Base-by-base conservation (phyloP, 1,140 invertebrate species). In the Scaptomyza hsui region DNA sequence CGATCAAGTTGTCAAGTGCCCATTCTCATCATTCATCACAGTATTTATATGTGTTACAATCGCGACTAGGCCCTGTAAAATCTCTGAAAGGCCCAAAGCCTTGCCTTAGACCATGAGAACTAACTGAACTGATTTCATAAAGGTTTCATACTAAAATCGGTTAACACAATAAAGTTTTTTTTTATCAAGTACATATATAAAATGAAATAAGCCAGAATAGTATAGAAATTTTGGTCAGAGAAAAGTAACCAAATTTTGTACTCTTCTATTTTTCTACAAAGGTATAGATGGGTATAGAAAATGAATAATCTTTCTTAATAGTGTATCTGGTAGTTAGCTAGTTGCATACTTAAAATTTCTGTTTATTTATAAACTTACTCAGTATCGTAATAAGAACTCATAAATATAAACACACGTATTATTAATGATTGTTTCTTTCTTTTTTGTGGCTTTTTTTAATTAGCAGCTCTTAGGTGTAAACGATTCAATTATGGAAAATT, bases 1-100 rank as follows among this genome's bases (percentile, higher is more conserved):
- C 83, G 83, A 88, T 88, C 88, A 89, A 83, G 62, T 88, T 83
- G 77, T 88, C 83, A 89, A 88, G 83, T 83, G 77, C 75, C 72
- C 72, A 78, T 88, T 88, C 83, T 88, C 72, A 88, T 88, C 75
- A 65, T 88, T 88, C 78, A 78, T 78, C 3, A 42, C 86, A 75
- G 76, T 78, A 82, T 88, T 86, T 88, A 80, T 69, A 80, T 80
- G 76, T 78, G 82, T 88, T 88, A 85, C 69, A 81, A 69, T 77
- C 57, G 41, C 48, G 41, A 47, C n/a, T 21, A 26, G 37, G 5
- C 16, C 21, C 37, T 55, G 16, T 12, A 47, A 21, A 6, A n/a
- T 10, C 44, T n/a, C 32, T 4, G 3, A 37, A n/a, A 37, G n/a
- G 1, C 18, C 5, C 44, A 13, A 44, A 44, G 16, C 18, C 16